These are phyloP conservation scores for Periparus ater DNA, from an alignment of 2,797 vertebrate genomes.

Conservation along the genomic window DNA sequence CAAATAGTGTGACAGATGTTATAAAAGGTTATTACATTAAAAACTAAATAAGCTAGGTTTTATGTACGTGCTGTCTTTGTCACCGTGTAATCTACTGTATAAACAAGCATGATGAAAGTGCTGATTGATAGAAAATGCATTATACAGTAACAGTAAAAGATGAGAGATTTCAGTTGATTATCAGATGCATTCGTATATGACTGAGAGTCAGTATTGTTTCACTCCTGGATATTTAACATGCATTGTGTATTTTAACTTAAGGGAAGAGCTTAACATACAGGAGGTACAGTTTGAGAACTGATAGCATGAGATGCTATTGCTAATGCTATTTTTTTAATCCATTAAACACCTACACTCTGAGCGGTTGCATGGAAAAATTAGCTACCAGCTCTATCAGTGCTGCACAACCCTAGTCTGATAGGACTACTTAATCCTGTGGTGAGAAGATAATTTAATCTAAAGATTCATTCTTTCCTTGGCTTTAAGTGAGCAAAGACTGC, in stretches of 20 bases:
- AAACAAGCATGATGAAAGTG: conserved; percentile 57
- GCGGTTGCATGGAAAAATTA: conserved; percentile 52
- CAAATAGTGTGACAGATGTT: conserved; percentile 49
- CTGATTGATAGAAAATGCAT: conserved; percentile 62
- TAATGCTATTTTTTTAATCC: conserved; percentile 46
- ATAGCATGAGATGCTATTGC: not conserved
- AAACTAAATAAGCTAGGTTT: conserved; percentile 59
- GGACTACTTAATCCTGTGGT: conserved; percentile 67
- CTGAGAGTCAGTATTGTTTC: conserved; percentile 42
- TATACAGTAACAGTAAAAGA: conserved; percentile 49
- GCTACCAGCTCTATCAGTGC: conserved; percentile 53
- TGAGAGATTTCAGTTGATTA: conserved; percentile 46
- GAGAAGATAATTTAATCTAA: conserved; percentile 78
- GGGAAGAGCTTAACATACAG: conserved; percentile 37
- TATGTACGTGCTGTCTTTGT: not conserved
- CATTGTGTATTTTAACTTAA: conserved; percentile 61
- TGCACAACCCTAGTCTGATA: conserved; percentile 54
- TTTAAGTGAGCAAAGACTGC: conserved; percentile 69
- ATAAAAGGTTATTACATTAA: conserved; percentile 64
- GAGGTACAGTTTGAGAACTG: conserved; percentile 20
- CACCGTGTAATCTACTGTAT: conserved; percentile 19
- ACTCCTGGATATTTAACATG: conserved; percentile 48
- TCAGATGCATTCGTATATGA: conserved; percentile 28
- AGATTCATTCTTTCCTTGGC: conserved; percentile 66
- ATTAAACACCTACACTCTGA: conserved; percentile 58